Base-by-base conservation (phyloP, 1,140 invertebrate genomes). In the Campodea augens region DNA sequence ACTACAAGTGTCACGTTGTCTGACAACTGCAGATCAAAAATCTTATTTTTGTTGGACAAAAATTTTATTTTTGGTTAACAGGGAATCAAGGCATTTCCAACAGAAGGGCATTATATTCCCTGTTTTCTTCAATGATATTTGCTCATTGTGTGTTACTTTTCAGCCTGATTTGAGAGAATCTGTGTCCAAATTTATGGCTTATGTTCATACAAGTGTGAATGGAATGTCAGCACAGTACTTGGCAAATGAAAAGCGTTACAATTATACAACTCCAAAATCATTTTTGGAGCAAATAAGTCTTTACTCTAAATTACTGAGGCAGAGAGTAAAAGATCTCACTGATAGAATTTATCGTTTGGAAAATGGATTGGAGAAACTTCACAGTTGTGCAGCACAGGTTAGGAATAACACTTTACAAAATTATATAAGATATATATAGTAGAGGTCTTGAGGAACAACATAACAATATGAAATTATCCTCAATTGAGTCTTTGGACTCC, bases 231-330 rank as follows among this genome's bases (percentile, higher is more conserved):
- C 79, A 48, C 63, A 76, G 5, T 96, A 91, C 60, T 67, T 93
- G 32, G 69, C 75, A 41, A 91, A 87, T 59, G 91, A 96, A 55
- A 71, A 85, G 40, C 73, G 91, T 27, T 93, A 90, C 59, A 96
- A 95, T 63, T 96, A 96, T 56, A 96, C 90, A 0, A 97, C 92
- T 5, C 92, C 92, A 1, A 97, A 96, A 62, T 91, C 85, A 51
- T 97, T 90, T 64, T 63, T 97, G 25, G 91, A 96, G 60, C 89
- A 95, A 68, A 95, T 97, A 42, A 84, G 79, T 57, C 66, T 96
- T 12, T 97, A 95, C 60, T 73, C 77, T 0, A 89, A 89, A 59
- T 63, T 96, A 20, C 68, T 97, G 4, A 74, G 75, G 49, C 72
- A 77, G 44, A 92, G 95, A 67, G 74, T 80, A 10, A 62, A 70